Evolutionary conservation across 1,140 invertebrate genomes (phyloP).

Genomic region (Lasioglossum baleicum): DNA sequence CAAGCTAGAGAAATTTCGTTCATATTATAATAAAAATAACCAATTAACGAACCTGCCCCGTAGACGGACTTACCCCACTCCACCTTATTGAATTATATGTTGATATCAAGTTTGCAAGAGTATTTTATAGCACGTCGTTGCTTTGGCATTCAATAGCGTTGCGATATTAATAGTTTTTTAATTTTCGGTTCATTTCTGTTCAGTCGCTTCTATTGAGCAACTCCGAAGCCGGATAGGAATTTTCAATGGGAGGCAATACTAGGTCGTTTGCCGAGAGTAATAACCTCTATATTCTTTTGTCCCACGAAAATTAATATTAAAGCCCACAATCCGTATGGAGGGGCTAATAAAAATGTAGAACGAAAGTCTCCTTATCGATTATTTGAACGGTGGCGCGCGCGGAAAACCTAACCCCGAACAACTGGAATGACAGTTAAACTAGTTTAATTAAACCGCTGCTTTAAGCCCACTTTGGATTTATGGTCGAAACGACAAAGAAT

Average conservation of each 20-base stretch:
- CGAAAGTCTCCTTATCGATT: conserved; percentile 46
- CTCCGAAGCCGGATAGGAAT: background rate
- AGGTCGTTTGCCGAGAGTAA: conserved; percentile 6
- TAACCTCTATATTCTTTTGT: conserved; percentile 7
- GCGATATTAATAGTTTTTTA: background rate
- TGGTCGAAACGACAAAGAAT: conserved; percentile 57
- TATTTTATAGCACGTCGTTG: too few species aligned
- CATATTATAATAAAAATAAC: too few species aligned
- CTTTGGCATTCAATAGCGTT: background rate
- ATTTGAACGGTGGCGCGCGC: conserved; percentile 27
- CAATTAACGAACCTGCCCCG: too few species aligned
- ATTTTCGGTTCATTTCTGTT: background rate
- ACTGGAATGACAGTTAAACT: conserved; percentile 58
- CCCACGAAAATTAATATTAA: conserved; percentile 48
- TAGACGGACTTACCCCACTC: too few species aligned
- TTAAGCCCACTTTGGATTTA: conserved; percentile 68
- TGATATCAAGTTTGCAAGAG: too few species aligned
- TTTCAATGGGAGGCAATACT: conserved; percentile 11
- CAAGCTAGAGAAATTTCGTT: too few species aligned
- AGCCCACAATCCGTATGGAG: conserved; percentile 21
- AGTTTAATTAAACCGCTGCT: conserved; percentile 72
- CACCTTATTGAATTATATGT: too few species aligned
- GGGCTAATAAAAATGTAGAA: conserved; percentile 40
- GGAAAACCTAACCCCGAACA: conserved; percentile 40
- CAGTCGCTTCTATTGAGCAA: background rate